A percentile compares a stretch with the other conserved stretches of the same genome.
phyloP scores from a whole-genome alignment of 2,888 invertebrate species.

The Sceliomorpha sp. region DNA sequence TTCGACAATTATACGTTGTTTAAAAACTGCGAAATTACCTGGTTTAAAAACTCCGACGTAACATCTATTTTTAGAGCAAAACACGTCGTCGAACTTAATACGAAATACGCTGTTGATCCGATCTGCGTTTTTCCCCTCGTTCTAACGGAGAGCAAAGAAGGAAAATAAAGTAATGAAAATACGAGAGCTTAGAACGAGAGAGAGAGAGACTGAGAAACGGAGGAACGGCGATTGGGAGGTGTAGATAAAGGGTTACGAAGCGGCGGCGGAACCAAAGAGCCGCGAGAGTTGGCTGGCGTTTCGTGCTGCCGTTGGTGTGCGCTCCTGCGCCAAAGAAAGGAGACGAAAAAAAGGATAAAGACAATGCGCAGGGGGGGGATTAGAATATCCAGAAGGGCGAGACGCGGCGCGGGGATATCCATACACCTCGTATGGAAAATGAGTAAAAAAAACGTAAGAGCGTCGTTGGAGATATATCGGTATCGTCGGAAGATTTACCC shows the following conservation, averaged over 20 bases:
- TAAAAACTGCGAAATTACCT: too few relatives aligned
- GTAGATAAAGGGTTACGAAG: constrained; percentile 1
- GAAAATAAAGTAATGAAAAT: neutral
- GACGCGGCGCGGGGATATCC: neutral
- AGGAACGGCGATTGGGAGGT: constrained; percentile 2
- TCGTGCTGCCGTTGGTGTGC: neutral
- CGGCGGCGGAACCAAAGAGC: neutral
- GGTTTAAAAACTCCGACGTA: too few relatives aligned
- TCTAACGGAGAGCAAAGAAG: too few relatives aligned
- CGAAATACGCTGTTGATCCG: too few relatives aligned
- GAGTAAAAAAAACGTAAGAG: neutral
- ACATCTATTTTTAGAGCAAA: too few relatives aligned
- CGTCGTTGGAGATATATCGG: neutral
- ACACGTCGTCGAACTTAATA: too few relatives aligned
- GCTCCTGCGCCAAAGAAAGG: constrained; percentile 4
- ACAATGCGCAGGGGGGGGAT: neutral
- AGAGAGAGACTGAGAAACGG: neutral
- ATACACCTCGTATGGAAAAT: neutral
- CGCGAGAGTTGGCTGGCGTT: too few relatives aligned
- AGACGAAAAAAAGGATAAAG: constrained; percentile 1
- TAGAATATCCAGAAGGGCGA: neutral
- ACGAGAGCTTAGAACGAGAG: neutral
- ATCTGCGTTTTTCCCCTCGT: too few relatives aligned
- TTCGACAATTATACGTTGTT: too few relatives aligned
- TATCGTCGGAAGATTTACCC: too few relatives aligned